Conservation (phyloP, 2,888 invertebrate species). For the Pyrrhia umbra region DNA sequence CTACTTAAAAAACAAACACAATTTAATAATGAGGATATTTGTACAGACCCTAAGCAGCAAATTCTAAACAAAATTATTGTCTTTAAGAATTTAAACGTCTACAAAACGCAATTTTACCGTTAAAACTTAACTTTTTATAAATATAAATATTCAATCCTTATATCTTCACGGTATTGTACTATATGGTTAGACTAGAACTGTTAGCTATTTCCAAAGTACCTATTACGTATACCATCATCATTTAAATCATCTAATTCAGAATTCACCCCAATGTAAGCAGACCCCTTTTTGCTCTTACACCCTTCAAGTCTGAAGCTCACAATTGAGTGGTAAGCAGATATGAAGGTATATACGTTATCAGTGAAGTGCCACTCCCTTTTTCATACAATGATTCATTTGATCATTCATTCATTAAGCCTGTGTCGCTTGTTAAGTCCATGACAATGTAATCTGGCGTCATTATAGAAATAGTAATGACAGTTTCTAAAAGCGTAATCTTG, state of each 20-base stretch:
- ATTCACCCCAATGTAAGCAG: neutral
- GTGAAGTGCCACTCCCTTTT: conserved; percentile 35
- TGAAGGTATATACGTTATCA: conserved; percentile 8
- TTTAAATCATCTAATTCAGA: neutral
- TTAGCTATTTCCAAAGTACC: neutral
- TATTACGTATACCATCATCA: neutral
- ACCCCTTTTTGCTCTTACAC: neutral
- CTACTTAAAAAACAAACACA: no score
- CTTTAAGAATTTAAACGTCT: neutral
- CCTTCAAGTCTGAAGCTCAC: neutral
- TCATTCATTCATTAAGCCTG: conserved; percentile 24
- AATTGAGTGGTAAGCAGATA: neutral
- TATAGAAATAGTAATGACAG: neutral
- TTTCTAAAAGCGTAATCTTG: neutral
- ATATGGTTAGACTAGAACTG: neutral
- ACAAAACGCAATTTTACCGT: neutral
- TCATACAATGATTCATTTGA: conserved; percentile 19
- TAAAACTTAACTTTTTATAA: neutral
- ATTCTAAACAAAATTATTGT: neutral
- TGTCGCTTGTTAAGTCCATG: conserved; percentile 6
- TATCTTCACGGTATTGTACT: neutral
- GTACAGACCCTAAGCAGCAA: neutral
- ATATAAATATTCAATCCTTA: neutral
- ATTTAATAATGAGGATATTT: neutral
- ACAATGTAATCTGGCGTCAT: neutral